Conservation (phyloP, 1,140 invertebrate species). For the Monochamus saltuarius region DNA sequence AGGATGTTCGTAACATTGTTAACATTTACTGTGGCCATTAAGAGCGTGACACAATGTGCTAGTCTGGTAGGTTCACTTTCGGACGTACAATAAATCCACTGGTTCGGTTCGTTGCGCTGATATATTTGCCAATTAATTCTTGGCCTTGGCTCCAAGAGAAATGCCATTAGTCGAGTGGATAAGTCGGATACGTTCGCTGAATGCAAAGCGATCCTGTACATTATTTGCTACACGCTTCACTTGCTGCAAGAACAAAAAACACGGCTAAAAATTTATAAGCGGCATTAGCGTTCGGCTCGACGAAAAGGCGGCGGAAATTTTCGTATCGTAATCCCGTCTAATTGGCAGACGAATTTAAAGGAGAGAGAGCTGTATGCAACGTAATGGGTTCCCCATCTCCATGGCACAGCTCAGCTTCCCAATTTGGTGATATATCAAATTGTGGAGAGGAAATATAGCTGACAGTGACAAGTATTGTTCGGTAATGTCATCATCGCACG, state of each 20-base stretch:
- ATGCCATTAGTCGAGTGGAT: neutral
- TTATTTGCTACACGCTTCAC: slow-evolving; percentile 3
- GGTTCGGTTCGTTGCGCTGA: slow-evolving; percentile 34
- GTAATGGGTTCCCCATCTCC: too few species aligned
- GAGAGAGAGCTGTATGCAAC: too few species aligned
- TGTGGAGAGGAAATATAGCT: slow-evolving; percentile 30
- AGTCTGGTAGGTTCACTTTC: slow-evolving; percentile 24
- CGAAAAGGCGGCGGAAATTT: too few species aligned
- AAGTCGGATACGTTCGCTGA: slow-evolving; percentile 4
- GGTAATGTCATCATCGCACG: slow-evolving; percentile 31
- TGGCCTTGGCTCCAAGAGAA: slow-evolving; percentile 30
- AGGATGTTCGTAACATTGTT: neutral
- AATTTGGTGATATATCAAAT: slow-evolving; percentile 37
- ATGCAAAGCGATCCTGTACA: slow-evolving; percentile 20
- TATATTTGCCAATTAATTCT: slow-evolving; percentile 40
- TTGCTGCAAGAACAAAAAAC: too few species aligned
- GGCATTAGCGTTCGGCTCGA: too few species aligned
- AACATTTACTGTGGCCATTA: neutral
- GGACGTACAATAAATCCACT: slow-evolving; percentile 31
- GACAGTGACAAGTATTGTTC: slow-evolving; percentile 38
- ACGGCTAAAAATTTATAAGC: too few species aligned
- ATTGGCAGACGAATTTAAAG: too few species aligned
- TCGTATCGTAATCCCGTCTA: too few species aligned
- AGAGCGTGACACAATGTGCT: neutral
- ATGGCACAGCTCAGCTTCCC: neutral